Evolutionary conservation across 2,888 invertebrate species (phyloP), one percentile per base, ranked within the genome.

Genomic region (Tholera decimalis): DNA sequence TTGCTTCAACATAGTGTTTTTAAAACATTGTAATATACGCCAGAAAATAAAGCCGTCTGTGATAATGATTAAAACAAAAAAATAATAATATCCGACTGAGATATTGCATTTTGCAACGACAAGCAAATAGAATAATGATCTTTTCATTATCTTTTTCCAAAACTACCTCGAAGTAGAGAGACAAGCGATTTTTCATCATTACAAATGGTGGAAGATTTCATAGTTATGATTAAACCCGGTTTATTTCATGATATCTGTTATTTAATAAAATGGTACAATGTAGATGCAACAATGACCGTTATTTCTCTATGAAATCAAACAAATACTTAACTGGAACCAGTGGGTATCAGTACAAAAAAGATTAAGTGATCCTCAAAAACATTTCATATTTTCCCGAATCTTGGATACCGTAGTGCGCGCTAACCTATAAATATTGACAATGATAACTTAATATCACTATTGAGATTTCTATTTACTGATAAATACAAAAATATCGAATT

Each of bases 401-500:
- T 26, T 43, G 18, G 26, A 9, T 47, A 20, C 30, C 37, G 18
- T 63, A n/a, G 63, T 72, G 50, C n/a, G 55, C 51, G 9, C 62
- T 24, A 56, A 56, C 79, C 66, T 73, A 56, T 24, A 3, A 43
- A 47, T 77, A 63, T 53, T 53, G 47, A 53, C 73, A 53, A 35
- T 46, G 43, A 39, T 43, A 28, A 33, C 35, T 71, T 63, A 63
- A 51, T 54, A 55, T 56, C 13, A 41, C 39, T 72, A 72, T 46
- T 43, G 28, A 56, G 1, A 43, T 33, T 22, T 35, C 18, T 73
- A 53, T 73, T 73, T 64, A 73, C 24, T 39, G 47, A 78, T 9
- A 53, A 43, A 63, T 78, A 64, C 11, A 78, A 73, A 78, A 73
- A 78, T 77, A 56, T 64, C 15, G 39, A 63, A 51, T 53, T 15